Evolutionary conservation across 2,113 vertebrate species (phyloP), one percentile per base, ranked within the genome.

Genomic region (Lampris incognitus): DNA sequence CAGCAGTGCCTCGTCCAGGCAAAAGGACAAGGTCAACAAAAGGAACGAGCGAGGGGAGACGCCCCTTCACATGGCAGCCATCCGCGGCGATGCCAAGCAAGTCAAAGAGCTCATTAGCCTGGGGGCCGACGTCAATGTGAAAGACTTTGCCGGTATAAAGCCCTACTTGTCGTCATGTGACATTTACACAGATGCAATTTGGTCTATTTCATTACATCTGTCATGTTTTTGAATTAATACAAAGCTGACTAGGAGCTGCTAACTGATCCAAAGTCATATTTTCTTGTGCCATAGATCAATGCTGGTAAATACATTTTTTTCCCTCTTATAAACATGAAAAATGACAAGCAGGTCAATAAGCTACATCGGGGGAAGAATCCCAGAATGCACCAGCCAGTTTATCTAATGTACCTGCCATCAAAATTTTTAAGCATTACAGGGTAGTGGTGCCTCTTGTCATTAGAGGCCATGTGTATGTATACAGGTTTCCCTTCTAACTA

Each of bases 1-100:
- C 40, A 97, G 89, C 85, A 96, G 97, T 73, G 93, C 96, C 51
- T 95, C 97, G 57, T 97, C 97, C 71, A 93, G 97, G 67, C 97
- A 98, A 84, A 98, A 99, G 90, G 98, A 99, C 93, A 99, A 99
- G 93, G 97, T 99, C 84, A 99, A 99, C 93, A 99, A 99, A 91
- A 95, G 98, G 90, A 99, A 99, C 11, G 98, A 99, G 82, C 94
- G 98, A 66, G 98, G 98, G 52, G 98, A 99, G 92, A 99, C 98
- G 36, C 94, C 98, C 52, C 94, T 99, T 73, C 98, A 99, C 85
- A 98, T 98, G 96, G 98, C 98, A 37, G 97, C 98, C 82, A 99
- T 99, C 91, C 94, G 98, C 64, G 98, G 98, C 9, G 98, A 99
- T 61, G 95, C 96, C 82, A 98, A 98, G 83, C 97, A 97, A 91